Evolutionary conservation across 2,888 invertebrate species (phyloP).

Genomic region (Hipparchia sbordonii): DNA sequence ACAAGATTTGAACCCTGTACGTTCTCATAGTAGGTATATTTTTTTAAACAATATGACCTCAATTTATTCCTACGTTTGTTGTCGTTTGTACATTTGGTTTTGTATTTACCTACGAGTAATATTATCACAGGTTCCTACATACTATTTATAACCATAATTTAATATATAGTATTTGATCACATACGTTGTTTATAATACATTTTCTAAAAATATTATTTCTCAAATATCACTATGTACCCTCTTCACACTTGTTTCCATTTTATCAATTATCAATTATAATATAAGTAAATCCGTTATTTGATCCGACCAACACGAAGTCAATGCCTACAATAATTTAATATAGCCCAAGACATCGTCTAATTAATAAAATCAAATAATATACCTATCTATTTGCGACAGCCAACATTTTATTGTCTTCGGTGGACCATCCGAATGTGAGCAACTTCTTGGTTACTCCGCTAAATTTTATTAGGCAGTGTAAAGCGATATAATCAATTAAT

Average conservation of each 20-base stretch:
- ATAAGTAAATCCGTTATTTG: not conserved
- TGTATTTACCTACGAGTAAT: not conserved
- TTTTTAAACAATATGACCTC: not conserved
- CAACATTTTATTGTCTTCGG: constrained; percentile 1
- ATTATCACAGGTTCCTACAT: not conserved
- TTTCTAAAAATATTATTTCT: not conserved
- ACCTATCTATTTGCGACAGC: not conserved
- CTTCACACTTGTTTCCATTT: not conserved
- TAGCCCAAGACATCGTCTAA: not conserved
- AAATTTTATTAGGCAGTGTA: constrained; percentile 9
- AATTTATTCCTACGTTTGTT: not conserved
- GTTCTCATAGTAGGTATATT: not conserved
- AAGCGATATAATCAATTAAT: constrained; percentile 14
- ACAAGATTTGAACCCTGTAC: too few species aligned
- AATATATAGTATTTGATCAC: not conserved
- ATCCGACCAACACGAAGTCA: not conserved
- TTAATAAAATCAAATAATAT: not conserved
- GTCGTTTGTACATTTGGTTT: not conserved
- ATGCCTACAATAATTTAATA: not conserved
- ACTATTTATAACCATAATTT: not conserved
- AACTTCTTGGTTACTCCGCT: not conserved
- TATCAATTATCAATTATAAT: not conserved
- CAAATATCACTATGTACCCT: not conserved
- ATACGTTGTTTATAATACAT: not conserved
- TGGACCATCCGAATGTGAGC: not conserved